These are phyloP conservation scores for Plagodis dolabraria DNA, from an alignment of 2,888 invertebrate genomes.

Conservation along the genomic window DNA sequence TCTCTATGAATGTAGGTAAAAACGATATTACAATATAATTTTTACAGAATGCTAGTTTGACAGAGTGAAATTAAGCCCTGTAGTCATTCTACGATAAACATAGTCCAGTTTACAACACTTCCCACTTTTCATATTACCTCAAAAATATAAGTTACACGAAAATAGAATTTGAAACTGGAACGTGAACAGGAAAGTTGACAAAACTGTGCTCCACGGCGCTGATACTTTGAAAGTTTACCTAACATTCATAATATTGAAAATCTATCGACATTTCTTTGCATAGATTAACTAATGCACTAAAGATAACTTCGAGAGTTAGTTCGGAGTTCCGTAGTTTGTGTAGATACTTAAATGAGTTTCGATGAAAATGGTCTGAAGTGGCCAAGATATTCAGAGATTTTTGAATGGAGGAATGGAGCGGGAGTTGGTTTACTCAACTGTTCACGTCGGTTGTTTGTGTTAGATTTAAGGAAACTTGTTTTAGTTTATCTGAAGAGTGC, in stretches of 20 bases:
- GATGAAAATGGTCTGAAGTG: conserved; percentile 41
- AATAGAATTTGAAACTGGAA: conserved; percentile 27
- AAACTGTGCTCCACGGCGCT: conserved; percentile 24
- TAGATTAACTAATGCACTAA: conserved; percentile 43
- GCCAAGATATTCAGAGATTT: conserved; percentile 15
- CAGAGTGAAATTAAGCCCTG: too few relatives aligned
- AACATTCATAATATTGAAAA: conserved; percentile 48
- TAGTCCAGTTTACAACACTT: conserved; percentile 5
- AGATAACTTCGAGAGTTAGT: conserved; percentile 35
- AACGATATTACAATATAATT: too few relatives aligned
- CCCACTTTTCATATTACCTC: conserved; percentile 15
- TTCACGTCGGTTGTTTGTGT: conserved; percentile 48
- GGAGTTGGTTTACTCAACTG: conserved; percentile 2
- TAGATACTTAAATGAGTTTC: conserved; percentile 40
- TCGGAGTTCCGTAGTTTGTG: conserved; percentile 35
- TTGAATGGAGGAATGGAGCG: conserved; percentile 1
- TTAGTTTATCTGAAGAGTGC: too few relatives aligned
- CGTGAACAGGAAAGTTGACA: conserved; percentile 23
- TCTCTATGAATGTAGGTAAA: too few relatives aligned
- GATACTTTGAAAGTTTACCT: conserved; percentile 30
- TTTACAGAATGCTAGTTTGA: too few relatives aligned
- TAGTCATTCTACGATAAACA: neutral
- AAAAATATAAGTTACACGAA: conserved; percentile 29
- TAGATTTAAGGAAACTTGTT: too few relatives aligned
- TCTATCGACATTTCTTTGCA: conserved; percentile 53